Percentiles rank a stretch among this genome's conserved stretches.
Conservation (phyloP, 2,797 vertebrate species). For the Hypotaenidia okinawae region DNA sequence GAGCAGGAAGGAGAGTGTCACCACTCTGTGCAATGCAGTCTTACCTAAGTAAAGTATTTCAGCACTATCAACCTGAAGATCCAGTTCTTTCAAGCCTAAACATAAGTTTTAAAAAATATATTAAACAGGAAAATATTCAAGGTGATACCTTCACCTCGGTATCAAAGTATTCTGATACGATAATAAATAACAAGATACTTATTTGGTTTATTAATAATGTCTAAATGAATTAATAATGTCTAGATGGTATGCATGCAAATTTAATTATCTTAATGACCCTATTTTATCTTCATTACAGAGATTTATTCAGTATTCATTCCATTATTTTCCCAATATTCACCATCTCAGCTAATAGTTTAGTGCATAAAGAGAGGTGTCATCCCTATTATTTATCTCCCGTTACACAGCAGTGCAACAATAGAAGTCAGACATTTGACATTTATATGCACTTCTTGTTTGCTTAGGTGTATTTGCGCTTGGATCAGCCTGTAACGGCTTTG, state of each 20-base stretch:
- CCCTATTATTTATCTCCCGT: background rate
- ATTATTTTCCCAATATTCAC: background rate
- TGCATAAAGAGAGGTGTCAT: background rate
- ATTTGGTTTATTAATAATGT: background rate
- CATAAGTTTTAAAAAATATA: background rate
- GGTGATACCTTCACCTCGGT: background rate
- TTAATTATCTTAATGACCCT: background rate
- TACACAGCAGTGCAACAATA: background rate
- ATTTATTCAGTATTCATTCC: background rate
- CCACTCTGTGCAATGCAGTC: background rate
- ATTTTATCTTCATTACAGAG: background rate
- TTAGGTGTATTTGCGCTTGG: constrained; percentile 94
- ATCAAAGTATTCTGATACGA: background rate
- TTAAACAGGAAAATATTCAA: background rate
- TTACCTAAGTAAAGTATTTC: background rate
- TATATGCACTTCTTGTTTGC: constrained; percentile 1
- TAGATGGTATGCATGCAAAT: background rate
- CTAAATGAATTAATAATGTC: background rate
- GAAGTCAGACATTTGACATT: background rate
- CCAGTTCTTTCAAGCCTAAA: background rate
- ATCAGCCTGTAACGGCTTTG: constrained; percentile 94
- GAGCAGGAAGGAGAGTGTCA: background rate
- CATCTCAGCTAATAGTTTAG: background rate
- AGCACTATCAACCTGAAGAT: background rate
- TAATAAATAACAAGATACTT: background rate